phyloP scores from a whole-genome alignment of 2,888 invertebrate species.

The Chalcis sispes region DNA sequence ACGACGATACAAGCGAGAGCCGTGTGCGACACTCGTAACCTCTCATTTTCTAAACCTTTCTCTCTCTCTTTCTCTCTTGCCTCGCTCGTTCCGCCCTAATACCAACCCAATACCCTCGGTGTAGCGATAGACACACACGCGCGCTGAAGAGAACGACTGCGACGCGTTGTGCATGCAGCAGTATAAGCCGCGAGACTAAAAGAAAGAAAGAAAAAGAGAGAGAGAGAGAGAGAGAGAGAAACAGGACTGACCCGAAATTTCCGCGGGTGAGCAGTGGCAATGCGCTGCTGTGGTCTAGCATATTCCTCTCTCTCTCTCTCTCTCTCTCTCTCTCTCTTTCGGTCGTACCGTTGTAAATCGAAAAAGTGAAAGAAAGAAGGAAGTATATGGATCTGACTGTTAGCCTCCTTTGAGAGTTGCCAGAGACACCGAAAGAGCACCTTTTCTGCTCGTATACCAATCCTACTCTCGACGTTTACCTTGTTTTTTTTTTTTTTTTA shows the following conservation, averaged over 20 bases:
- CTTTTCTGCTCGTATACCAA: neutral
- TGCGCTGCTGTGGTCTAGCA: slow-evolving; percentile 5
- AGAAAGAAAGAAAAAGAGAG: slow-evolving; percentile 6
- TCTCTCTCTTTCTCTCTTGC: slow-evolving; percentile 53
- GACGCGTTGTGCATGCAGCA: slow-evolving; percentile 55
- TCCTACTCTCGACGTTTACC: neutral
- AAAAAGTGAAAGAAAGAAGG: neutral
- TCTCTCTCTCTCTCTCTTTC: slow-evolving; percentile 8
- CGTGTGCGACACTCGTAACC: no score
- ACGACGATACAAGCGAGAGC: slow-evolving; percentile 17
- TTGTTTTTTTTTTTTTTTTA: slow-evolving; percentile 24
- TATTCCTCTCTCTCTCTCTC: slow-evolving; percentile 11
- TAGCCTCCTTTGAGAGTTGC: slow-evolving; percentile 30
- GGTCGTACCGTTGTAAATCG: neutral
- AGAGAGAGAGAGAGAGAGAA: neutral
- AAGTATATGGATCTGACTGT: neutral
- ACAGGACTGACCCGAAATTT: slow-evolving; percentile 30
- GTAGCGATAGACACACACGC: neutral
- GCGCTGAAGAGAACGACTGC: slow-evolving; percentile 45
- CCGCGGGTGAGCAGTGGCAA: slow-evolving; percentile 2
- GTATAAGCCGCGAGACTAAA: slow-evolving; percentile 21
- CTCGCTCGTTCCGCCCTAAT: slow-evolving; percentile 43
- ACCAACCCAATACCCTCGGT: slow-evolving; percentile 43
- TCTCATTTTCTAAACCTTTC: slow-evolving; percentile 52
- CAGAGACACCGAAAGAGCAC: neutral